Base-by-base conservation (phyloP, 2,113 vertebrate genomes). In the Asarcornis scutulata region DNA sequence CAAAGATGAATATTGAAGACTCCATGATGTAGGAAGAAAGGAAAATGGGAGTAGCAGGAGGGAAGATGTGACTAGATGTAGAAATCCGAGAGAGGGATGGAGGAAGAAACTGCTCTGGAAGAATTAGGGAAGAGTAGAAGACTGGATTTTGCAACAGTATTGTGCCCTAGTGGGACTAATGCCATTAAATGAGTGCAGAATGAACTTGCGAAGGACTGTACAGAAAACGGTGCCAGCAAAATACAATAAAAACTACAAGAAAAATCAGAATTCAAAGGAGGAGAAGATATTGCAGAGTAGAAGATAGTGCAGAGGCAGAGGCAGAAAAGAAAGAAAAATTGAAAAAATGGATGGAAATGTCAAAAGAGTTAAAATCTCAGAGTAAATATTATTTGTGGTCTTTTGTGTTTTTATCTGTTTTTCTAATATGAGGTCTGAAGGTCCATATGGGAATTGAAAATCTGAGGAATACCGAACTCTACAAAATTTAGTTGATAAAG, bases 381-480 rank as follows among this genome's bases (percentile, higher is more conserved):
- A 58, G 7, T 22, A 89, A 83, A 55, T 38, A 60, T 4, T 58
- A 36, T 63, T 72, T 63, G 1, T 21, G n/a, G 3, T 53, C 52
- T 0, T 40, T 31, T 52, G 10, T n/a, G 31, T 3, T 9, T 67
- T 62, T 71, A 60, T 27, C 4, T 21, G 3, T 0, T 46, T 71
- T 42, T 66, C 73, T 6, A 62, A 26, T 38, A 27, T 5, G 12
- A 13, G 18, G 78, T 14, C 48, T 80, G 14, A 66, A 75, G 11
- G 1, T 31, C 18, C 55, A 6, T 1, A 17, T 14, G 6, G 13
- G 2, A 10, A 48, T 17, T 13, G 25, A 27, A 88, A 67, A 4
- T 44, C 8, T 21, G 16, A 13, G 17, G 6, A 17, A 13, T 71
- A 17, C 20, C 10, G 2, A 7, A 15, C 4, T 0, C 2, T 3